Evolutionary conservation across 2,888 invertebrate genomes (phyloP).

Genomic region (Sipha maydis): DNA sequence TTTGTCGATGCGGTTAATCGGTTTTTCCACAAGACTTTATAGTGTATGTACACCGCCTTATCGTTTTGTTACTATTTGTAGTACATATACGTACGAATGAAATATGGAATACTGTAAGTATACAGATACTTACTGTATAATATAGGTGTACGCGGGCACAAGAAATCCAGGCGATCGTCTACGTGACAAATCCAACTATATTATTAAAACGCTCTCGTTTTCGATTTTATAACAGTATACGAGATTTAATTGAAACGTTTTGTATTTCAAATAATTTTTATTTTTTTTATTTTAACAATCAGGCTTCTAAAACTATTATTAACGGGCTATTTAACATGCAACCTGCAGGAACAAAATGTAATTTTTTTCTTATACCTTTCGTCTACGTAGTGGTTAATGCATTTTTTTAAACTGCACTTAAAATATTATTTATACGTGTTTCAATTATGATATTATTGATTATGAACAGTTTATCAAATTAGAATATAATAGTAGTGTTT

Average conservation of each 20-base stretch:
- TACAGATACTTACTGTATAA: background rate
- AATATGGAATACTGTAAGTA: background rate
- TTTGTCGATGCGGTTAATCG: slow-evolving; percentile 35
- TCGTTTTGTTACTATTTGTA: background rate
- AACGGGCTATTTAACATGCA: slow-evolving; percentile 46
- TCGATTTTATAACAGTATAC: slow-evolving; percentile 18
- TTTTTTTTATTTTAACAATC: slow-evolving; percentile 7
- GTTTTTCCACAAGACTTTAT: slow-evolving; percentile 13
- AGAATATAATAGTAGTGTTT: too few species aligned
- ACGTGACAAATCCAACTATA: background rate
- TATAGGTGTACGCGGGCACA: background rate
- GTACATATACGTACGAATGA: background rate
- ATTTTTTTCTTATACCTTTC: background rate
- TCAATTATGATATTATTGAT: background rate
- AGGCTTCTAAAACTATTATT: background rate
- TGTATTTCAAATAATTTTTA: background rate
- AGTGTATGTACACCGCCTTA: background rate
- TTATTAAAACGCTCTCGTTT: slow-evolving; percentile 17
- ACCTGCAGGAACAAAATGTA: background rate
- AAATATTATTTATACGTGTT: background rate
- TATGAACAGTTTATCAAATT: too few species aligned
- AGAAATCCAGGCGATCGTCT: background rate
- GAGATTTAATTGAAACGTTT: slow-evolving; percentile 17
- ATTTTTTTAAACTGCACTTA: background rate
- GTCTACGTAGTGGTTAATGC: background rate